Percentiles rank a stretch among this genome's conserved stretches.
Conservation (phyloP, 2,113 vertebrate genomes). For the Fregata magnificens region DNA sequence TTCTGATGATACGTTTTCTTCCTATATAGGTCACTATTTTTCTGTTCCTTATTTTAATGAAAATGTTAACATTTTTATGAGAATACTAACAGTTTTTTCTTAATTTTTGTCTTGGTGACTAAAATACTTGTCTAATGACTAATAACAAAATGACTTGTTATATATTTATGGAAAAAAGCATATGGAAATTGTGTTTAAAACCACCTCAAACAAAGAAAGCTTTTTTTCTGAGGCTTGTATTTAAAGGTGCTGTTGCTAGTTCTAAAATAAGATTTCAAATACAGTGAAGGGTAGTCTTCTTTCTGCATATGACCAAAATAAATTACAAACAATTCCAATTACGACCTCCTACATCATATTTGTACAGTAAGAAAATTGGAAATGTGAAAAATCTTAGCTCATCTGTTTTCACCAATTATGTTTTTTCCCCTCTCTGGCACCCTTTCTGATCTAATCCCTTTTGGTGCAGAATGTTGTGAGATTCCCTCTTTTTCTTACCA, state of each 20-base stretch:
- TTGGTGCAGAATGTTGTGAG: background rate
- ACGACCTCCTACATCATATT: background rate
- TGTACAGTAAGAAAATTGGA: background rate
- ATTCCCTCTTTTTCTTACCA: background rate
- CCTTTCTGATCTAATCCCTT: background rate
- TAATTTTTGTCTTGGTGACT: background rate
- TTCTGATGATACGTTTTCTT: background rate
- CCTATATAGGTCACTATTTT: background rate
- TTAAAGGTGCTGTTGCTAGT: background rate
- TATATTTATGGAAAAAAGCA: background rate
- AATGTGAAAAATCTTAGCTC: background rate
- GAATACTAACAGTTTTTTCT: background rate
- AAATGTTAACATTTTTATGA: background rate
- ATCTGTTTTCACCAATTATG: background rate
- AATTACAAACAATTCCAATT: background rate
- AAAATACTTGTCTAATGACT: background rate
- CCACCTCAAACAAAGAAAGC: background rate
- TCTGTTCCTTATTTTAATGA: background rate
- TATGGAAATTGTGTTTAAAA: background rate
- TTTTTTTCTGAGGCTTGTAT: background rate
- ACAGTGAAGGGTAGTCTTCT: background rate
- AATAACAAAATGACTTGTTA: background rate
- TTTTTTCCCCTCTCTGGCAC: background rate
- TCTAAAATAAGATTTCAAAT: background rate
- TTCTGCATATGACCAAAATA: background rate